Evolutionary conservation across 2,797 vertebrate species (phyloP), one percentile per base, ranked within the genome.

Genomic region (Muraenolepis orangiensis): DNA sequence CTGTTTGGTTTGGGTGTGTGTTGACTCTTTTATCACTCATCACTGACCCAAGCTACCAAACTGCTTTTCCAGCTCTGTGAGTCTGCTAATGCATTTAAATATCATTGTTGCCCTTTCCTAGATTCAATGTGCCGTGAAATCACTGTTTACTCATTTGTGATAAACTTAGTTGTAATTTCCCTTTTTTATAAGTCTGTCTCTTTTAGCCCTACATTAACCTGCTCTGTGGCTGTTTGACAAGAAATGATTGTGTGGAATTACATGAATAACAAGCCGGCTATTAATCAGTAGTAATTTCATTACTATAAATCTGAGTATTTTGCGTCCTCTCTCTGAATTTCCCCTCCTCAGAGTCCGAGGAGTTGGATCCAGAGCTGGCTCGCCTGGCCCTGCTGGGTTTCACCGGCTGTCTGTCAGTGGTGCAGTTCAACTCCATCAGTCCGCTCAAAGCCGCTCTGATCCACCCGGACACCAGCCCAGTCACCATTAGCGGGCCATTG

Each of bases 371-470:
- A 18, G 96, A 96, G 6, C 92, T 96, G 1, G 89, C 93, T 72
- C 93, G 92, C 67, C 90, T 96, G 3, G 93, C 90, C n/a, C 89
- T 93, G 3, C 86, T 94, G 81, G 96, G 97, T 71, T 98, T 97
- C 89, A 89, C 87, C 1, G 97, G 97, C 77, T 99, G 97, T 77
- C 93, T 99, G 30, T 98, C 97, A 1, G 93, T 94, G 0, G 93
- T 98, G 76, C 95, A 93, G 87, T 95, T 99, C 80, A 96, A 96
- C 91, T 93, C 94, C 66, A 81, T 98, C 83, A 91, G 95, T 76
- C 97, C 96, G 23, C 90, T 99, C 86, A 99, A 98, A 81, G 94
- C 94, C 0, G 95, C 95, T 0, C 87, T 98, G 79, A 88, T 94
- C 2, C 92, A 93, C 68, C 87, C 93, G 1, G 90, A 83, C 83